Evolutionary conservation across 2,113 vertebrate species (phyloP).

Genomic region (Amphiprion percula): DNA sequence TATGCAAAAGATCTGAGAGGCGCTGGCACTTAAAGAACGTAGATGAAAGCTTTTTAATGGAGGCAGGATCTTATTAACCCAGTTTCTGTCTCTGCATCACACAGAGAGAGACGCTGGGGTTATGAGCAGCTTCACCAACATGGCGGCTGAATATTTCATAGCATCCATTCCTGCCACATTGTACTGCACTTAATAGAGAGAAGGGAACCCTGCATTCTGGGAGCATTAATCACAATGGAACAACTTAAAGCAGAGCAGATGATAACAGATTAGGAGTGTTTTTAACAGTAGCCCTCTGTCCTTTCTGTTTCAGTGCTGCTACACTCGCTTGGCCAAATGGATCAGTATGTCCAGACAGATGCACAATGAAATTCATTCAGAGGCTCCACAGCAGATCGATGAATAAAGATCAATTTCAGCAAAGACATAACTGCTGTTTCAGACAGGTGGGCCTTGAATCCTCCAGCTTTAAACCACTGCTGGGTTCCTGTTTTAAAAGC

Average conservation of each 20-base stretch:
- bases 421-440: constrained; percentile 21
- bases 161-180: constrained; percentile 28
- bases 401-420: constrained; percentile 21
- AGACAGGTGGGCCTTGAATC: constrained; percentile 9
- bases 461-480: not conserved
- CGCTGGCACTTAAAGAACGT: constrained; percentile 29
- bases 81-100: constrained; percentile 52
- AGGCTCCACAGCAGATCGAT: constrained; percentile 13
- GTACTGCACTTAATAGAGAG: constrained; percentile 46
- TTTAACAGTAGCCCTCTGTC: not conserved
- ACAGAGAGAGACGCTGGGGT: constrained; percentile 26
- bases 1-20: not conserved
- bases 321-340: not conserved
- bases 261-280: constrained; percentile 25
- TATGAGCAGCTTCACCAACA: constrained; percentile 46
- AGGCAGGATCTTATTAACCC: constrained; percentile 71
- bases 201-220: constrained; percentile 31
- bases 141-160: constrained; percentile 73
- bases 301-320: constrained; percentile 10
- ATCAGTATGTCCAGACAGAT: not conserved
- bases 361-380: constrained; percentile 30
- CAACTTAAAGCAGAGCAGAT: constrained; percentile 24
- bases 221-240: constrained; percentile 24
- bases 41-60: constrained; percentile 39
- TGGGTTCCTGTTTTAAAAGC: not conserved